Evolutionary conservation across 2,888 invertebrate species (phyloP), one percentile per base, ranked within the genome.

Genomic region (Protonemura montana): DNA sequence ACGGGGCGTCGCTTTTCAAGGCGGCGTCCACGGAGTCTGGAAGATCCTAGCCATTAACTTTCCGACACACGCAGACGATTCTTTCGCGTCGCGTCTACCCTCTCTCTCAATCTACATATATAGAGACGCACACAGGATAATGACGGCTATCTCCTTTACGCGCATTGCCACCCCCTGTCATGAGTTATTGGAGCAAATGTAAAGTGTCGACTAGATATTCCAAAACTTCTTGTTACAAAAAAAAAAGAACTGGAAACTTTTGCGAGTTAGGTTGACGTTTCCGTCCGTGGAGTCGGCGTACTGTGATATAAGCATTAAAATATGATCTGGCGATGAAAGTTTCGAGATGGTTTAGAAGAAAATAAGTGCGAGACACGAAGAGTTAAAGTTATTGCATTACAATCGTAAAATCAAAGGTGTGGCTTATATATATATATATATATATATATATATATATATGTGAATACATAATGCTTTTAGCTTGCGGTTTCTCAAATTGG

Each of bases 141-240:
- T 30, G 29, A 81, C 78, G 81, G n/a, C 30, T 27, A 81, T 81
- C 81, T 81, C 81, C 30, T 81, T 81, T 28, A 30, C 81, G 7
- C 28, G 6, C 81, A 13, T 81, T 28, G 29, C 81, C 81, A 6
- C 81, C 28, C 78, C 78, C 7, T n/a, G 13, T 25, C 27, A 83
- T 26, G 82, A 83, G 82, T 83, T 83, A 83, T 83, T 35, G 82
- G 35, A 42, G 29, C 42, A 42, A 83, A 83, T 42, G 35, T 41
- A 42, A 83, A 83, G 82, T 83, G 82, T 83, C 82, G 82, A 42
- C n/a, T 25, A 83, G 82, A 83, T 83, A 83, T 83, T 41, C 35
- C 21, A 21, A 83, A 83, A 83, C 82, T 83, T 83, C 78, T 78
- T n/a, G 82, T 21, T 30, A 81, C 81, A 81, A 81, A 81, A 78